These are phyloP conservation scores for Eufriesea mexicana DNA, from an alignment of 1,140 invertebrate genomes.

Conservation along the genomic window DNA sequence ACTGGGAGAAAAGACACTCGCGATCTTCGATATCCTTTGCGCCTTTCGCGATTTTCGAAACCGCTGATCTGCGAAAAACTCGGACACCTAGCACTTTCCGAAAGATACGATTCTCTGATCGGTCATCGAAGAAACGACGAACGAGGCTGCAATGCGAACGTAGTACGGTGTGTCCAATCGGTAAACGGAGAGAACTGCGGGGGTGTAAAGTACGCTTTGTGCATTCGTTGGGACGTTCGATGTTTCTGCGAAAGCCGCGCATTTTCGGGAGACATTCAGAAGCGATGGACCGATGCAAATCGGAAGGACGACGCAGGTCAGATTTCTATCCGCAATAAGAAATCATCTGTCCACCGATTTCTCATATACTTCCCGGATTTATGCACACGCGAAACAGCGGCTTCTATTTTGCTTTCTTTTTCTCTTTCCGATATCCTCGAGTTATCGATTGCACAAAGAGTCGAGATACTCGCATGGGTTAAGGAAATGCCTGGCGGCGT, in stretches of 20 bases:
- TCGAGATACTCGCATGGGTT: neutral
- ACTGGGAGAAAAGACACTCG: too few species aligned
- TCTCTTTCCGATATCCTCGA: neutral
- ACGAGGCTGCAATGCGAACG: neutral
- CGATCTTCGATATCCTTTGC: too few species aligned
- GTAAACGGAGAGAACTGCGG: slow-evolving; percentile 10
- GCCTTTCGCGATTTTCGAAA: too few species aligned
- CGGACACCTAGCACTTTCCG: too few species aligned
- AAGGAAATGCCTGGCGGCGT: slow-evolving; percentile 1
- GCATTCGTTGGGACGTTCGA: slow-evolving; percentile 8
- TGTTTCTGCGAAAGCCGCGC: slow-evolving; percentile 27
- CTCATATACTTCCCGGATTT: neutral
- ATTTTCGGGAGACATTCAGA: slow-evolving; percentile 57
- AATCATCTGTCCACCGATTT: slow-evolving; percentile 5
- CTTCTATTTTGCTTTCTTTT: neutral
- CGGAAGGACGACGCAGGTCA: slow-evolving; percentile 44
- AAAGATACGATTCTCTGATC: neutral
- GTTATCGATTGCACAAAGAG: neutral
- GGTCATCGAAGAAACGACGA: slow-evolving; percentile 14
- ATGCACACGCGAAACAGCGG: neutral
- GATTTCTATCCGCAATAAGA: slow-evolving; percentile 43
- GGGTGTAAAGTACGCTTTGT: slow-evolving; percentile 43
- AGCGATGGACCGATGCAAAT: slow-evolving; percentile 67
- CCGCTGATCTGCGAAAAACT: too few species aligned
- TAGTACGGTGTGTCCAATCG: slow-evolving; percentile 42